phyloP scores from a whole-genome alignment of 1,140 invertebrate species.

The Drosophila ambigua region DNA sequence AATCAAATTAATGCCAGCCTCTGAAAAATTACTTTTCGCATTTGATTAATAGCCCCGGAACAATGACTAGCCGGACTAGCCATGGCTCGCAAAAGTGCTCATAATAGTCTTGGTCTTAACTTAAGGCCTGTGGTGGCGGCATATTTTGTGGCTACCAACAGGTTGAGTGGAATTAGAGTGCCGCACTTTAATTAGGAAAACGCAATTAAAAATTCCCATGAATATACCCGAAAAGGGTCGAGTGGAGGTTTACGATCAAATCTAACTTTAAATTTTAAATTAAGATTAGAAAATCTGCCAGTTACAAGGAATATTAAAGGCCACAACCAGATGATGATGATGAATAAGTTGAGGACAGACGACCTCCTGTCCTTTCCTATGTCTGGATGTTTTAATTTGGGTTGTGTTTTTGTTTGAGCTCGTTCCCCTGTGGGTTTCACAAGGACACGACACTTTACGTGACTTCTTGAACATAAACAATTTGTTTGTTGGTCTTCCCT shows the following conservation, averaged over 20 bases:
- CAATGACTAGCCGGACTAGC: conserved; percentile 8
- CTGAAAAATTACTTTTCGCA: conserved; percentile 55
- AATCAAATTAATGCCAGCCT: conserved; percentile 51
- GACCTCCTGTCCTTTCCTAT: too few relatives aligned
- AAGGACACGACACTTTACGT: conserved; percentile 59
- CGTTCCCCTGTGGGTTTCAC: conserved; percentile 28
- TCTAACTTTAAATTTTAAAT: conserved; percentile 59
- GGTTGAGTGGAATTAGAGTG: conserved; percentile 6
- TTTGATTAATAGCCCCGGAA: conserved; percentile 55
- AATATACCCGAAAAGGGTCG: conserved; percentile 27
- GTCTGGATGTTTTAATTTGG: conserved; percentile 10
- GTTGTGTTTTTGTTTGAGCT: conserved; percentile 5
- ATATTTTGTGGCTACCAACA: conserved; percentile 43
- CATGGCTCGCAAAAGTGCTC: conserved; percentile 25
- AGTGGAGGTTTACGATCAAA: conserved; percentile 35
- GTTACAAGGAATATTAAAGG: conserved; percentile 5
- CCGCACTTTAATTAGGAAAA: conserved; percentile 52
- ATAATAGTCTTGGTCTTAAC: conserved; percentile 46
- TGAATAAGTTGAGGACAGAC: conserved; percentile 4
- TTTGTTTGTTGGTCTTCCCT: conserved; percentile 49
- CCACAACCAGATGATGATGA: conserved; percentile 14
- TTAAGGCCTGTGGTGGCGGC: conserved; percentile 14
- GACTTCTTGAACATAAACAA: conserved; percentile 71
- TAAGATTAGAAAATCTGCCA: conserved; percentile 36
- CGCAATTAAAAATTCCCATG: conserved; percentile 35